Base-by-base conservation (phyloP, 2,888 invertebrate genomes). In the Rhimphoctona megacephalus region DNA sequence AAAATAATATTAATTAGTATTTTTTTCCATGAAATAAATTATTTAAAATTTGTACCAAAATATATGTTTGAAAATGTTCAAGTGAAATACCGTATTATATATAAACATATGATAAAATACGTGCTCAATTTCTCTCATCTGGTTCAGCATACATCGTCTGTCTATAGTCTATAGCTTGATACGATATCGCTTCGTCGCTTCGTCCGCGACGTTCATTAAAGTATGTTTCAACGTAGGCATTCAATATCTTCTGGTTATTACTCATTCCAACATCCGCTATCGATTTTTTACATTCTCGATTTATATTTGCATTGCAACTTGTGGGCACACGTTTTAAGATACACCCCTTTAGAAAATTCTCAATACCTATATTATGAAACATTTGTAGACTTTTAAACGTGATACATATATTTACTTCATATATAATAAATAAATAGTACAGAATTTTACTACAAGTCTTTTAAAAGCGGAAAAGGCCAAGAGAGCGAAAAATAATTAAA, bases 171-270 rank as follows among this genome's bases (percentile, higher is more conserved):
- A 46, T 4, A 49, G 70, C 11, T 46, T 22, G 46, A 49, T n/a
- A 46, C 43, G 25, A 66, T 57, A 73, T 43, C 73, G n/a, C n/a
- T 57, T 69, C 69, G 46, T 54, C n/a, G 64, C 57, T 54, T 43
- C 46, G 46, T 33, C 22, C 73, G 33, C 46, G 36, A 73, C 67
- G 73, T 73, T 83, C 73, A 83, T 83, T 79, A 79, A 83, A 54
- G 17, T 46, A 67, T 67, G 73, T 57, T 79, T 73, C 73, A 78
- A 57, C 39, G 33, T n/a, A 54, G 39, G 25, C 49, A 73, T 79
- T 57, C 73, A 49, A 36, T 36, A 73, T 67, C 19, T 74, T 33
- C 49, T 67, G 73, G 67, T 69, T 57, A 69, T 76, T 83, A 79
- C 36, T 74, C 66, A 49, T 25, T 54, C 25, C 57, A 67, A 22